Base-by-base conservation (phyloP, 2,797 vertebrate species). In the Helostoma temminkii region DNA sequence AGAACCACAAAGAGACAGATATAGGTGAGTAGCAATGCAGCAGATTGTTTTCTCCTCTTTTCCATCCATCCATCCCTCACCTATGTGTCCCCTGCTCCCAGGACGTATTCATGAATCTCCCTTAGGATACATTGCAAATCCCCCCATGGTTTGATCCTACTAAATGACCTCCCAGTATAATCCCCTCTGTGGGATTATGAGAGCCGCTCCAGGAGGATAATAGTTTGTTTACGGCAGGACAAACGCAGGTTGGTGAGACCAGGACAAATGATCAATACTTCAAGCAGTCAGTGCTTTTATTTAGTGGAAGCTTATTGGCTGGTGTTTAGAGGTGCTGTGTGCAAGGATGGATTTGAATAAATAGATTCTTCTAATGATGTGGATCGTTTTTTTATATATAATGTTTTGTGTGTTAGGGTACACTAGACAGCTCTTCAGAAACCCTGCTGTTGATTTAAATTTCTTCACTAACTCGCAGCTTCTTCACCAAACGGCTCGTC, bases 1-100 rank as follows among this genome's bases (percentile, higher is more conserved):
- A 96, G 94, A 97, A 95, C 87, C 96, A 98, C 91, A 97, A 95
- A 88, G 95, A 97, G 76, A 93, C 93, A 2, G 97, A 98, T 85
- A 88, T 96, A n/a, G 97, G 97, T 98, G 91, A 95, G 96, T 90
- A 32, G 56, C 41, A 42, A 12, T 26, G 14, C 28, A 3, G 18
- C 9, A 16, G 1, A 37, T 54, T 39, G n/a, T 59, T 48, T 39
- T 15, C 25, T 39, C 36, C 28, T 47, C 46, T 39, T 25, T 22
- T 55, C 50, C 25, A 18, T 21, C 18, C 2, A 3, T 30, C 45
- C 25, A 15, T 60, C 43, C 28, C 5, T n/a, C 50, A 56, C 6
- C 49, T 57, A 0, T 28, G 28, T 28, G 57, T 22, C 48, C 30
- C 5, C 24, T 19, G 9, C 55, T 42, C 28, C 9, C 26, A 24